These are phyloP conservation scores for Stenotaenia linearis DNA, from an alignment of 2,888 invertebrate species.

Conservation along the genomic window DNA sequence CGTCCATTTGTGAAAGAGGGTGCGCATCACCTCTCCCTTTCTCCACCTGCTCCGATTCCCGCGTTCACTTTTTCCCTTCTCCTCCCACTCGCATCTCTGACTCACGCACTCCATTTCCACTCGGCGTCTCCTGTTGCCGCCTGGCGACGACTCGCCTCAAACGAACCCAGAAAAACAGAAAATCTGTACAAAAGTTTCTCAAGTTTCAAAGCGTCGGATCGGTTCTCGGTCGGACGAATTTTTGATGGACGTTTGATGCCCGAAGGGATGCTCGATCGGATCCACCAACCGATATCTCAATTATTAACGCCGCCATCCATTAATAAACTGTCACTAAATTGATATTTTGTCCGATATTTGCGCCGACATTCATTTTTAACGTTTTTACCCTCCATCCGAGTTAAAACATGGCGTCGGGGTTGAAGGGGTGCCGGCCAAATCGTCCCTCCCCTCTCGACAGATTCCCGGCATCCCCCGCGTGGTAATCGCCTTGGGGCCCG, in stretches of 20 bases:
- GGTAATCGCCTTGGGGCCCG: slow-evolving; percentile 29
- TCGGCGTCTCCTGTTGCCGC: neutral
- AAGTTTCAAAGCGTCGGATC: neutral
- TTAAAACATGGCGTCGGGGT: neutral
- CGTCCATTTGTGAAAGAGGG: slow-evolving; percentile 21
- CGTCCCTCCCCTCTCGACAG: neutral
- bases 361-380: neutral
- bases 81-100: neutral
- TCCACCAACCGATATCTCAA: neutral
- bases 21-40: neutral
- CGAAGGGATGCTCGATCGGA: neutral
- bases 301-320: neutral
- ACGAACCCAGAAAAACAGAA: too few species aligned
- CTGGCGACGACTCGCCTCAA: neutral
- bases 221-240: neutral
- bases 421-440: neutral
- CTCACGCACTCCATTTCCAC: neutral
- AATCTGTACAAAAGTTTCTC: neutral
- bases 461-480: slow-evolving; percentile 8
- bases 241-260: slow-evolving; percentile 4
- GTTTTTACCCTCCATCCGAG: neutral
- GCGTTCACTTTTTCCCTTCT: neutral
- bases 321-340: slow-evolving; percentile 6
- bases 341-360: neutral
- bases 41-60: slow-evolving; percentile 3